Evolutionary conservation across 2,888 invertebrate species (phyloP).

Genomic region (Chaitophorus viminalis): DNA sequence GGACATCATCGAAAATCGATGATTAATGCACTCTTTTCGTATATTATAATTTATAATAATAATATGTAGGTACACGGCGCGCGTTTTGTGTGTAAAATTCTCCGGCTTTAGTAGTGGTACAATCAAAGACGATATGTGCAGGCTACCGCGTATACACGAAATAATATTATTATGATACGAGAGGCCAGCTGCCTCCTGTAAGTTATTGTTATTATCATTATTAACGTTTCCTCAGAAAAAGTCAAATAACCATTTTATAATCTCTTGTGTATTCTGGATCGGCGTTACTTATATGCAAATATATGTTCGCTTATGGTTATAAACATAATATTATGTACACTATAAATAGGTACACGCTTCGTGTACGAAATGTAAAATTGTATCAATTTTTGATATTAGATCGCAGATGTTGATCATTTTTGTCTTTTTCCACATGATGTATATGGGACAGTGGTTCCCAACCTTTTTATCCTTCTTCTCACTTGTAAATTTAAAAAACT

Average conservation of each 20-base stretch:
- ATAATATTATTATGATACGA: too few relatives aligned
- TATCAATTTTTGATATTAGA: too few relatives aligned
- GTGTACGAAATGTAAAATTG: too few relatives aligned
- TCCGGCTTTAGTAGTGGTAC: background rate
- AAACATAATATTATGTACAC: too few relatives aligned
- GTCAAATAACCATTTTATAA: constrained; percentile 22
- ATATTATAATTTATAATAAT: background rate
- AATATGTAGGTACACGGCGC: background rate
- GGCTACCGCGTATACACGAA: background rate
- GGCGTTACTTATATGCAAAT: background rate
- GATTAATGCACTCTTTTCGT: constrained; percentile 40
- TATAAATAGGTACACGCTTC: too few relatives aligned
- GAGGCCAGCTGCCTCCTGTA: background rate
- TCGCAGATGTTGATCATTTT: too few relatives aligned
- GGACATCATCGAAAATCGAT: constrained; percentile 59
- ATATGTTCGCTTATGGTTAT: too few relatives aligned
- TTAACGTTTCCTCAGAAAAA: constrained; percentile 1
- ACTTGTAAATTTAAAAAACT: too few relatives aligned
- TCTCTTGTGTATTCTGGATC: background rate
- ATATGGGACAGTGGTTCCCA: too few relatives aligned
- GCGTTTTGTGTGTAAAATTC: background rate
- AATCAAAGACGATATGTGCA: constrained; percentile 10
- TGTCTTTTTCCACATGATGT: too few relatives aligned
- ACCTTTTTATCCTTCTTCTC: too few relatives aligned
- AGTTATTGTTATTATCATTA: too few relatives aligned